These are phyloP conservation scores for Zaprionus inermis DNA, from an alignment of 1,140 invertebrate species.

Conservation along the genomic window DNA sequence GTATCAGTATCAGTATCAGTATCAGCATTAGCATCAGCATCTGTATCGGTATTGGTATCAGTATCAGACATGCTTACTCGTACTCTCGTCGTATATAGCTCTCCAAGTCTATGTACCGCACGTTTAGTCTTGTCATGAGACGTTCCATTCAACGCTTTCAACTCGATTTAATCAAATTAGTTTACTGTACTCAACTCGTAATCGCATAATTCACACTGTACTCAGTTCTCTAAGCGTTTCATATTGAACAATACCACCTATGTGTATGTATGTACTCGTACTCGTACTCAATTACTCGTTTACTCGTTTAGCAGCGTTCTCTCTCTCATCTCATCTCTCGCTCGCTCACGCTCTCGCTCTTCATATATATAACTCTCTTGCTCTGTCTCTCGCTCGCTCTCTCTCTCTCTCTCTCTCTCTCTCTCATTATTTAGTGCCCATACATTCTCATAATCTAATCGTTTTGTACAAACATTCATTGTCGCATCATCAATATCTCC, in stretches of 20 bases:
- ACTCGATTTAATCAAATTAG: conserved; percentile 43
- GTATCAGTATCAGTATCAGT: conserved; percentile 14
- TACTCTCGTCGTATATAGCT: conserved; percentile 52
- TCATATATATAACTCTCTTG: no score
- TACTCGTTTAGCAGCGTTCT: conserved; percentile 65
- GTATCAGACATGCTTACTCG: conserved; percentile 72
- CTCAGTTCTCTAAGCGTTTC: conserved; percentile 45
- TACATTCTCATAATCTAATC: conserved; percentile 45
- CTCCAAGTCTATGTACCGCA: conserved; percentile 6
- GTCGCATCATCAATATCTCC: conserved; percentile 36
- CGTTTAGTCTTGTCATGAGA: conserved; percentile 57
- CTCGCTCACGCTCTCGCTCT: not conserved
- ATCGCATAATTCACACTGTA: conserved; percentile 42
- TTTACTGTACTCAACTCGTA: conserved; percentile 42
- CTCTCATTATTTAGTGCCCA: conserved; percentile 43
- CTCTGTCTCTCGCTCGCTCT: not conserved
- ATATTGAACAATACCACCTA: conserved; percentile 44
- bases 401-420: not conserved
- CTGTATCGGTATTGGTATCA: conserved; percentile 32
- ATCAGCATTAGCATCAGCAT: conserved; percentile 3
- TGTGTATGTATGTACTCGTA: conserved; percentile 46
- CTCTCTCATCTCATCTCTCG: conserved; percentile 56
- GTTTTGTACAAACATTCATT: conserved; percentile 67
- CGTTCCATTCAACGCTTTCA: conserved; percentile 58
- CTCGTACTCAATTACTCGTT: conserved; percentile 57